A percentile compares a stretch with the other conserved stretches of the same genome.
Conservation (phyloP, 2,888 invertebrate genomes). For the Dasypogon diadema region DNA sequence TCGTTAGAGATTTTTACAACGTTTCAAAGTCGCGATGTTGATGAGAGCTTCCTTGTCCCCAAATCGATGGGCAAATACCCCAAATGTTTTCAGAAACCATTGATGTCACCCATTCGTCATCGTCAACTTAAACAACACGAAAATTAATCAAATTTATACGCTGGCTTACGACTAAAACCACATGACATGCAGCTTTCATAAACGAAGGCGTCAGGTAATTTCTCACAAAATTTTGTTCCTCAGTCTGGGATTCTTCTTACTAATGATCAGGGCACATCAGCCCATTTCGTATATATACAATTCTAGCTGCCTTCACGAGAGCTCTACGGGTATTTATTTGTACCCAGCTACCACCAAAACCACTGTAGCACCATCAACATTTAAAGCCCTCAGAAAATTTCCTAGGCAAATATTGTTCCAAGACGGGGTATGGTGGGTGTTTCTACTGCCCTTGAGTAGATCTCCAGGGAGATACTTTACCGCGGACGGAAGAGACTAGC, state of each 20-base stretch:
- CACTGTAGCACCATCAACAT: constrained; percentile 38
- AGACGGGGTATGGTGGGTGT: background rate
- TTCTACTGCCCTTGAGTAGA: constrained; percentile 26
- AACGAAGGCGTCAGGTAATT: constrained; percentile 55
- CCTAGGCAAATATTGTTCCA: constrained; percentile 52
- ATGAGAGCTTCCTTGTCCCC: background rate
- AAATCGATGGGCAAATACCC: constrained; percentile 51
- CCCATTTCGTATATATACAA: background rate
- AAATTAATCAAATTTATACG: constrained; percentile 56
- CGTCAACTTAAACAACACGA: constrained; percentile 54
- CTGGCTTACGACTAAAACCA: constrained; percentile 56
- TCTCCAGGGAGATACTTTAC: constrained; percentile 22
- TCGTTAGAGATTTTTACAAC: background rate
- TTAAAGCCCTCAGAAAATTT: constrained; percentile 46
- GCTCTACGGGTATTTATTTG: constrained; percentile 39
- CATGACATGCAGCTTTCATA: constrained; percentile 55
- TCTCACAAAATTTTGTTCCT: constrained; percentile 51
- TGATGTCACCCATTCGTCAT: constrained; percentile 56
- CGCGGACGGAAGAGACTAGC: background rate
- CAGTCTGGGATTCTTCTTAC: constrained; percentile 42
- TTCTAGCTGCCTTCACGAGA: background rate
- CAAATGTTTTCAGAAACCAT: constrained; percentile 50
- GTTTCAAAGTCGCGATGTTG: background rate
- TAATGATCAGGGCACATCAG: constrained; percentile 43
- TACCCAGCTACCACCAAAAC: constrained; percentile 37